Conservation (phyloP, 2,113 vertebrate genomes). For the Camelus bactrianus region DNA sequence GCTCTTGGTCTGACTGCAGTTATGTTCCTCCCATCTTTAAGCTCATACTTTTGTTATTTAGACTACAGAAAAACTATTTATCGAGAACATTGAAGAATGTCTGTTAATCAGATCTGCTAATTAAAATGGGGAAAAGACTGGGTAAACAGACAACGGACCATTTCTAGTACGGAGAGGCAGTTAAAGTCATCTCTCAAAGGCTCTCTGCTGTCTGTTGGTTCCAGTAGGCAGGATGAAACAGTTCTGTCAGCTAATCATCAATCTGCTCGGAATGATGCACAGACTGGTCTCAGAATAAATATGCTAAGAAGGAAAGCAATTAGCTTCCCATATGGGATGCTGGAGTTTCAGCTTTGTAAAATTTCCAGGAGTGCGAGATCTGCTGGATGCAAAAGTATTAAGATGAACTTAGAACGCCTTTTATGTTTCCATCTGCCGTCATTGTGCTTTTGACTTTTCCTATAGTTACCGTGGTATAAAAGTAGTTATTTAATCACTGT, state of each 20-base stretch:
- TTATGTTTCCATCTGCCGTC: slow-evolving; percentile 56
- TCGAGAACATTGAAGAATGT: not conserved
- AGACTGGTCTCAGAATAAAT: slow-evolving; percentile 65
- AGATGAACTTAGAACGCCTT: slow-evolving; percentile 56
- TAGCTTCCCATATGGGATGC: slow-evolving; percentile 70
- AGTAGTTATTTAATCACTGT: slow-evolving; percentile 27
- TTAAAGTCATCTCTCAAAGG: not conserved
- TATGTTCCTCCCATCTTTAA: not conserved
- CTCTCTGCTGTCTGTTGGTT: not conserved
- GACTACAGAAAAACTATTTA: not conserved
- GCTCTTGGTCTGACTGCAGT: not conserved
- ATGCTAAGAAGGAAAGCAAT: slow-evolving; percentile 55
- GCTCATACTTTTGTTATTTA: not conserved
- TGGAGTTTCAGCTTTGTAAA: slow-evolving; percentile 72
- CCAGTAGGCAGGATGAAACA: not conserved
- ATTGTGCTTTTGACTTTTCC: slow-evolving; percentile 61
- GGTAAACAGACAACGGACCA: not conserved
- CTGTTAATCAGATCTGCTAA: not conserved
- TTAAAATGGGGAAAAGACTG: not conserved
- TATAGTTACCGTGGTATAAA: not conserved
- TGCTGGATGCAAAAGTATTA: slow-evolving; percentile 65
- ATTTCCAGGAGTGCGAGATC: slow-evolving; percentile 63
- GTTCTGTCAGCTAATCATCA: not conserved
- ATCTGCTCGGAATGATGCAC: not conserved
- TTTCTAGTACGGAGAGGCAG: not conserved